Evolutionary conservation across 2,797 vertebrate genomes (phyloP), one percentile per base, ranked within the genome.

Genomic region (Mallotus villosus): DNA sequence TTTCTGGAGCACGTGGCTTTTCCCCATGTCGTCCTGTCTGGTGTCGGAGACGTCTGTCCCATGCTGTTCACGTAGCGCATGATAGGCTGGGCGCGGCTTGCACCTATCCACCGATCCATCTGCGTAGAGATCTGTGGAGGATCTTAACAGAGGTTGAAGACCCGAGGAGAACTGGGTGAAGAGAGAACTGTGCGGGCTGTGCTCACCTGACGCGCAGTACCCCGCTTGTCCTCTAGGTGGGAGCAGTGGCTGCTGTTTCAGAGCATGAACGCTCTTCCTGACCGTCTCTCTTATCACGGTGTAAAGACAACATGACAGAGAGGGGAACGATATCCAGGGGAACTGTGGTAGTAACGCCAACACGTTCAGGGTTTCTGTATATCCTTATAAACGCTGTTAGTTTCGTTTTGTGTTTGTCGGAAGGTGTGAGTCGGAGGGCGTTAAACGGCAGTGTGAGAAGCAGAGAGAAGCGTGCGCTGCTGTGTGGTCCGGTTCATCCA

Each of bases 241-340:
- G 90, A 97, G 96, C 94, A 95, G 93, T 89, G 89, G 82, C 95
- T 93, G 88, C 90, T 84, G 83, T 91, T 93, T 92, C 78, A 81
- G 71, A 69, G 74, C 64, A 16, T 2, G 49, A 4, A 5, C 14
- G 14, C 2, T 53, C 17, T 16, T 14, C 16, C 17, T 53, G 14
- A 19, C 49, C 16, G 1, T 4, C 16, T 49, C 16, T 16, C 9
- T 49, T 49, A 49, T 49, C 46, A 16, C 11, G 46, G 17, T 7
- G 34, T 24, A 22, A 51, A 19, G 46, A 5, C 5, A 5, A 24
- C 5, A 29, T 0, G 57, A 70, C 51, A 63, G 80, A 85, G 78
- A 76, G 84, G 80, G 80, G 86, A 78, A 41, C 51, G 34, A 53
- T 19, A 49, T 12, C 41, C 24, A 19, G 17, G 34, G 34, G 6